Evolutionary conservation across 2,797 vertebrate species (phyloP).

Genomic region (Iguana delicatissima): DNA sequence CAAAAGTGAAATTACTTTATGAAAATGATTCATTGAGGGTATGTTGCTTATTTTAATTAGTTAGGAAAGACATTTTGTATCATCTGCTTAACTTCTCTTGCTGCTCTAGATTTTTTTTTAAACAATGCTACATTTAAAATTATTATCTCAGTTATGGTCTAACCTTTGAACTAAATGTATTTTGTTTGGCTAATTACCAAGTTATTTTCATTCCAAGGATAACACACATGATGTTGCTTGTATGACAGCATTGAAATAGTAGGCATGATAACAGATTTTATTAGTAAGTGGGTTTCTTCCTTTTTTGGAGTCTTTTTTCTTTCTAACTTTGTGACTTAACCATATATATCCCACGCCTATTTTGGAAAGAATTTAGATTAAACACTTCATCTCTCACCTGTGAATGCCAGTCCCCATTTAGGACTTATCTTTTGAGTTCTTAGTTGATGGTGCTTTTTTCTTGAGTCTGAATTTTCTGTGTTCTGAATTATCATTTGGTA

Average conservation of each 20-base stretch:
- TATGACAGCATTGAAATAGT: not conserved
- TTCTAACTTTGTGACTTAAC: not conserved
- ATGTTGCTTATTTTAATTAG: fast-evolving
- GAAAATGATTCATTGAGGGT: not conserved
- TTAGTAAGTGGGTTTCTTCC: not conserved
- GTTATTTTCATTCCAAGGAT: not conserved
- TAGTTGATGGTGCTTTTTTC: not conserved
- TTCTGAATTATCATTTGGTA: not conserved
- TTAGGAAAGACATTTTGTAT: not conserved
- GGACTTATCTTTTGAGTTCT: not conserved
- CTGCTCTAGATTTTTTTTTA: not conserved
- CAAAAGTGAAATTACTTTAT: not conserved
- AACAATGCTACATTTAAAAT: not conserved
- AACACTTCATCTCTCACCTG: not conserved
- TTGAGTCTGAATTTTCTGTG: not conserved
- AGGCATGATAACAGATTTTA: not conserved
- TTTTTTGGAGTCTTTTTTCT: not conserved
- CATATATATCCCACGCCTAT: not conserved
- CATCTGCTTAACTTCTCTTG: not conserved
- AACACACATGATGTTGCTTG: not conserved
- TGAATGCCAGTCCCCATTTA: not conserved
- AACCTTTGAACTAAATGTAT: not conserved
- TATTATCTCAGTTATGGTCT: not conserved
- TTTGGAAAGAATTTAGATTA: not conserved
- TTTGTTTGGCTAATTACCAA: not conserved